These are phyloP conservation scores for Myrmecobius fasciatus DNA, from an alignment of 2,113 vertebrate genomes.

Conservation along the genomic window DNA sequence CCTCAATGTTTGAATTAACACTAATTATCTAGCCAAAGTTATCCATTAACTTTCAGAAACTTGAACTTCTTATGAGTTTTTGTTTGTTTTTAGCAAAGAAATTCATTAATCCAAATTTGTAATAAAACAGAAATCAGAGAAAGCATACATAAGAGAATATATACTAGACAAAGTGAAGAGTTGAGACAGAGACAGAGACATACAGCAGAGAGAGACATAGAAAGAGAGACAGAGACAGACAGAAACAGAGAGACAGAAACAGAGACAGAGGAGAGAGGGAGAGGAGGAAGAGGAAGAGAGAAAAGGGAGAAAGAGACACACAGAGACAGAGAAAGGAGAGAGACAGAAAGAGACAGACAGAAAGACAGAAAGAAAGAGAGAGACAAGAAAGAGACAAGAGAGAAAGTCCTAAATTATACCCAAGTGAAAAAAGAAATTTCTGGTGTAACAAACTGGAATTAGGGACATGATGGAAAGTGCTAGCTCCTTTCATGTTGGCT, in stretches of 20 bases:
- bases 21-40: not conserved
- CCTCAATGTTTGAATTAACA: not conserved
- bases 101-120: not conserved
- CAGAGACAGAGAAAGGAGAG: no score
- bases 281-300: no score
- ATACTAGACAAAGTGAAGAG: not conserved
- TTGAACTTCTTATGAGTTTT: not conserved
- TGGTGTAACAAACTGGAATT: not conserved
- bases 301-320: no score
- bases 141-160: not conserved
- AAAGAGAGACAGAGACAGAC: no score
- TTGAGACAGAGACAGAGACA: not conserved
- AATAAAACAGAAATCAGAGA: not conserved
- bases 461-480: not conserved
- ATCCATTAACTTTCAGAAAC: not conserved
- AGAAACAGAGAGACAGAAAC: no score
- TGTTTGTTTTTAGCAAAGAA: not conserved
- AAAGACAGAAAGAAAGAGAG: not conserved
- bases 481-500: not conserved
- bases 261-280: no score
- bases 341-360: no score
- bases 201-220: not conserved
- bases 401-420: not conserved
- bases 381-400: no score
- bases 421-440: not conserved